Evolutionary conservation across 2,797 vertebrate genomes (phyloP).

Genomic region (Leptatherina wallacei): DNA sequence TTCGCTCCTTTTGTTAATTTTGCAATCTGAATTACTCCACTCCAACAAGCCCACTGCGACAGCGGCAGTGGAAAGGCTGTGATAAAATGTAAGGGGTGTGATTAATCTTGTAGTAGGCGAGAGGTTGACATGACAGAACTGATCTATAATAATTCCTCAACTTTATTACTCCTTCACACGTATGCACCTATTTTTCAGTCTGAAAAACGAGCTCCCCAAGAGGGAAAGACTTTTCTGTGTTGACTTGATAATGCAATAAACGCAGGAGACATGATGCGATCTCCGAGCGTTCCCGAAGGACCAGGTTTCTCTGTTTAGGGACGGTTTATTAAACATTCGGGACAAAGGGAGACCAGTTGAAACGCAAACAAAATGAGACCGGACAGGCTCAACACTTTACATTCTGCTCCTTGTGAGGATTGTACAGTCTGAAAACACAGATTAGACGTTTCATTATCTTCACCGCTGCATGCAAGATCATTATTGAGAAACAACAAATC

Average conservation of each 20-base stretch:
- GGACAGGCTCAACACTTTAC: conserved; percentile 47
- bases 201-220: neutral
- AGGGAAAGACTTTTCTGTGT: conserved; percentile 11
- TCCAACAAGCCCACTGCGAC: conserved; percentile 9
- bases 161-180: conserved; percentile 28
- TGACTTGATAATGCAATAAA: conserved; percentile 17
- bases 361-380: conserved; percentile 48
- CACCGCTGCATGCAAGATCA: conserved; percentile 20
- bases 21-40: conserved; percentile 17
- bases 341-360: conserved; percentile 59
- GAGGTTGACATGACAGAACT: conserved; percentile 24
- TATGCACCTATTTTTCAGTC: neutral
- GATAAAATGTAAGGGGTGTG: conserved; percentile 36
- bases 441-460: conserved; percentile 24
- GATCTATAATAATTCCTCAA: conserved; percentile 34
- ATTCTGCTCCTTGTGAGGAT: conserved; percentile 25
- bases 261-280: conserved; percentile 9
- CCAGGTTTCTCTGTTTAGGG: conserved; percentile 23
- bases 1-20: conserved; percentile 30
- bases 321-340: conserved; percentile 63
- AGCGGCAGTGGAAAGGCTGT: conserved; percentile 25
- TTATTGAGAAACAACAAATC: conserved; percentile 20
- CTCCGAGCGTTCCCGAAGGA: conserved; percentile 21
- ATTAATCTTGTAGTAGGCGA: conserved; percentile 15
- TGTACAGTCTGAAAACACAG: conserved; percentile 35